phyloP scores from a whole-genome alignment of 2,888 invertebrate genomes.

The Acanthosepion lycidas region DNA sequence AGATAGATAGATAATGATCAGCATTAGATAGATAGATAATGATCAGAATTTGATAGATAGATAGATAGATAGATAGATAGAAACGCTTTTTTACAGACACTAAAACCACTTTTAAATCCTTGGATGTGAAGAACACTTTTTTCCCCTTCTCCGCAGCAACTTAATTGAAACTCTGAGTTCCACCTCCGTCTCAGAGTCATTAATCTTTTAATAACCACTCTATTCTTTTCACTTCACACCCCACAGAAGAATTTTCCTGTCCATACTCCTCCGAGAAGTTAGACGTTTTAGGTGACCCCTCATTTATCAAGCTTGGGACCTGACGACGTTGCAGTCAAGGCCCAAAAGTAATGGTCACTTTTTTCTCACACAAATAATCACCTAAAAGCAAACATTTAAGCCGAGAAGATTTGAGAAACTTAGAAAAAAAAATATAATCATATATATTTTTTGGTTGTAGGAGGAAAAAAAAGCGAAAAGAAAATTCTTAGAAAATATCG shows the following conservation, averaged over 20 bases:
- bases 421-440: no score
- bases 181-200: not conserved
- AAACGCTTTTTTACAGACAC: not conserved
- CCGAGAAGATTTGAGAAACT: not conserved
- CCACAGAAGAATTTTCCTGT: not conserved
- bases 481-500: no score
- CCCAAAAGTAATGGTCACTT: not conserved
- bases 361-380: not conserved
- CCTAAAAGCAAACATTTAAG: not conserved
- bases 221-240: not conserved
- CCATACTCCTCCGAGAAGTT: not conserved
- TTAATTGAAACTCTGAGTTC: not conserved
- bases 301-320: not conserved
- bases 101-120: not conserved
- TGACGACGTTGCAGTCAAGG: not conserved
- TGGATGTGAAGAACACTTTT: not conserved
- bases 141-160: not conserved
- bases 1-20: not conserved
- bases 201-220: not conserved
- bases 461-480: no score
- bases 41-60: not conserved
- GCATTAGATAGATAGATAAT: not conserved
- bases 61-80: not conserved
- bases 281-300: conserved; percentile 1
- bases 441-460: no score